Evolutionary conservation across 2,797 vertebrate species (phyloP), one percentile per base, ranked within the genome.

Genomic region (Sebastes umbrosus): DNA sequence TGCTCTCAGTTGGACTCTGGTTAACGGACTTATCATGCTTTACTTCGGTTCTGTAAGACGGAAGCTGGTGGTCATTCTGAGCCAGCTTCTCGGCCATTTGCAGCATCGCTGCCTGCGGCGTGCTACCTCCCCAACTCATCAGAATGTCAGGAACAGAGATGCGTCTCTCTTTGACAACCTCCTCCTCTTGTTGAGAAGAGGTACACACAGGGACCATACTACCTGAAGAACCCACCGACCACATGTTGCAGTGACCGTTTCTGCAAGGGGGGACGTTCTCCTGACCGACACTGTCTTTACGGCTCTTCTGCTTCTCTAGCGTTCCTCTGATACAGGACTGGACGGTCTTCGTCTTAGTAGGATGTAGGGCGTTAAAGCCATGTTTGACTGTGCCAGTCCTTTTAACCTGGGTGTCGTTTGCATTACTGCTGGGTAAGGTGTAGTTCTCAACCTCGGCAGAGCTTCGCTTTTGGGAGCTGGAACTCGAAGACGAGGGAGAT

Each of bases 81-180:
- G 34, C 20, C n/a, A 13, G 76, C 18, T 79, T 34, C 1, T 80
- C 83, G 0, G 50, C 5, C 1, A 29, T 31, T 1, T 85, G 64
- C 6, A 59, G 20, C 0, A 5, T 18, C 0, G 2, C 67, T 5
- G n/a, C 43, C 63, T 87, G 81, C 0, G 82, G 73, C 0, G 72
- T 71, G 1, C 55, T 59, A 6, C 55, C 64, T 5, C 59, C 72
- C 87, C 91, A 88, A 11, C 80, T 88, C 66, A 84, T 72, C 10
- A 92, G 65, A 22, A 91, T 87, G 59, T 94, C 88, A 0, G 91
- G 87, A 29, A 91, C 73, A 5, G 92, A 91, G 46, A 69, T 6
- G 0, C 63, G 69, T n/a, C 86, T 86, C 55, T 92, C 90, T 73
- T 78, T 87, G 20, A 27, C 1, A n/a, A 16, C 57, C 2, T 79